Conservation (phyloP, 92 coral and sea anemone species). For the Desmophyllum pertusum region DNA sequence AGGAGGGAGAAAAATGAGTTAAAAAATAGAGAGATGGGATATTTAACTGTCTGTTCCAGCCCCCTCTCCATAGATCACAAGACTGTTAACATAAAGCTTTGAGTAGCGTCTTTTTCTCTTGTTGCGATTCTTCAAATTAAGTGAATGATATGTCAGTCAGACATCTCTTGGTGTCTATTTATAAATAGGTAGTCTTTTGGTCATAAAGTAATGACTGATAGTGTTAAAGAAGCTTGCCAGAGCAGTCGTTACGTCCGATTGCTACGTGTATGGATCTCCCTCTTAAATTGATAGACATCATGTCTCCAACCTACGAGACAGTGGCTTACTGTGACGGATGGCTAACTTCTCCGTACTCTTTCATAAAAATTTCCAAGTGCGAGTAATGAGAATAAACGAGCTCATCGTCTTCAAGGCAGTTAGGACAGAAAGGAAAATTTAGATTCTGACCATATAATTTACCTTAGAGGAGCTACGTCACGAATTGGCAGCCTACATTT, state of each 20-base stretch:
- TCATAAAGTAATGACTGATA: too few relatives aligned
- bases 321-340: background rate
- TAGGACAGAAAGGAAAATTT: background rate
- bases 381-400: background rate
- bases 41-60: too few relatives aligned
- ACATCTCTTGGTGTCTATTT: too few relatives aligned
- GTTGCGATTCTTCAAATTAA: background rate
- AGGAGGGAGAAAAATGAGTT: too few relatives aligned
- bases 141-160: background rate
- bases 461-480: too few relatives aligned
- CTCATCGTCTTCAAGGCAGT: background rate
- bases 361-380: background rate
- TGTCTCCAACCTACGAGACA: too few relatives aligned
- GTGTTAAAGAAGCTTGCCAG: background rate
- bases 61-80: constrained; percentile 4
- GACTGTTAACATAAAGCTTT: background rate
- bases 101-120: background rate
- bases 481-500: too few relatives aligned
- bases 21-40: too few relatives aligned
- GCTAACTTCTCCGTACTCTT: background rate
- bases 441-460: background rate
- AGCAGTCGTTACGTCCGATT: background rate
- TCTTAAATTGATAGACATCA: too few relatives aligned
- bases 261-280: too few relatives aligned
- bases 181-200: too few relatives aligned